Evolutionary conservation across 1,140 invertebrate species (phyloP), one percentile per base, ranked within the genome.

Genomic region (Sweltsa coloradensis): DNA sequence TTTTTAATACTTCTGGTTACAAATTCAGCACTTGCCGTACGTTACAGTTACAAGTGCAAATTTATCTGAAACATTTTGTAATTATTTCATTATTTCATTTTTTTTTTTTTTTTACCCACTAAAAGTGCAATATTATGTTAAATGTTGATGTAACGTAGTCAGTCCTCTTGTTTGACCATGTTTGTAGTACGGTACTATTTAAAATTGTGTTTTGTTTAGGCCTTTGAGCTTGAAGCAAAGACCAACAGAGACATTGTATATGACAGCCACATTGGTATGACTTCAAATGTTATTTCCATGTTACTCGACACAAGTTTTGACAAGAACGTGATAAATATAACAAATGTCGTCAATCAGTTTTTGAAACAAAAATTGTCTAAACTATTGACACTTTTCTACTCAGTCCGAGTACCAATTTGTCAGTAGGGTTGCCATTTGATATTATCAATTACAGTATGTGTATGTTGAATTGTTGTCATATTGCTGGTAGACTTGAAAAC

Each of bases 111-210:
- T 47, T 24, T 47, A 47, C 46, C 37, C 31, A 26, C 46, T 47
- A 29, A 47, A 44, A 27, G 46, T 47, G 46, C 46, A 47, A 47
- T 47, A 47, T 47, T 47, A 47, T 47, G 46, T 47, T 47, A 21
- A 36, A 45, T 29, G 16, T 41, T 25, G 27, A 47, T 41, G 14
- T 41, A 47, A 23, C n/a, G 34, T 47, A 47, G 46, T 47, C 39
- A n/a, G n/a, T n/a, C n/a, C n/a, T n/a, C n/a, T n/a, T n/a, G n/a
- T n/a, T n/a, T n/a, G n/a, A n/a, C n/a, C n/a, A n/a, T n/a, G n/a
- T n/a, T n/a, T n/a, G n/a, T n/a, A n/a, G n/a, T n/a, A n/a, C n/a
- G n/a, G n/a, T n/a, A n/a, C n/a, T n/a, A n/a, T n/a, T n/a, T n/a
- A 19, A 47, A 47, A 47, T 34, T 47, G 46, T 47, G 42, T 44